Evolutionary conservation across 2,888 invertebrate genomes (phyloP).

Genomic region (Barypeithes pellucidus): DNA sequence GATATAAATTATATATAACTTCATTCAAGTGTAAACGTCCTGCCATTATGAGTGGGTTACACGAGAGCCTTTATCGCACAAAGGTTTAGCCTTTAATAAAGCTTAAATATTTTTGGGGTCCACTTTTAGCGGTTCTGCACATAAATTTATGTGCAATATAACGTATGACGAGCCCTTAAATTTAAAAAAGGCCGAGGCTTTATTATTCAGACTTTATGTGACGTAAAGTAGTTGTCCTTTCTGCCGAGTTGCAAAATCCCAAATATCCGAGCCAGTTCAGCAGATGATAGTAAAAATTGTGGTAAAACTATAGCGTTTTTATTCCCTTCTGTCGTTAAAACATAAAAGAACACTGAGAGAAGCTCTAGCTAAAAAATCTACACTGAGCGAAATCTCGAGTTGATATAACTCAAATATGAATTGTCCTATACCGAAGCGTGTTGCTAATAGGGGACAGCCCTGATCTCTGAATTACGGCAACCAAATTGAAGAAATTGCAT

Average conservation of each 20-base stretch:
- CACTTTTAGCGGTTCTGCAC: constrained; percentile 8
- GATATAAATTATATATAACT: constrained; percentile 32
- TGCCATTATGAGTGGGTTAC: constrained; percentile 16
- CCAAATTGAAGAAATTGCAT: too few species aligned
- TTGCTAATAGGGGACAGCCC: too few species aligned
- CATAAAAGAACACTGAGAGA: too few species aligned
- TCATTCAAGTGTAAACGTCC: constrained; percentile 29
- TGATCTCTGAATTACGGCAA: too few species aligned
- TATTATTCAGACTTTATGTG: constrained; percentile 11
- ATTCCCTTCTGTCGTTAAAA: neutral
- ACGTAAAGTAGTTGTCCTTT: constrained; percentile 12
- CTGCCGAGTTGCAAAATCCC: constrained; percentile 2
- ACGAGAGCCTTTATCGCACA: constrained; percentile 22
- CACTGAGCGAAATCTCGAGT: too few species aligned
- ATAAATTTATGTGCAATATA: constrained; percentile 19
- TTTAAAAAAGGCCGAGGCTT: constrained; percentile 15
- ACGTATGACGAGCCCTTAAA: constrained; percentile 11
- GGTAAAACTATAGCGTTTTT: neutral
- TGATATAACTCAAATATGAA: too few species aligned
- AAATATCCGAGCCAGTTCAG: neutral
- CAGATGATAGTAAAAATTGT: neutral
- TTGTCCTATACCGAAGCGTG: too few species aligned
- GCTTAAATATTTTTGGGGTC: constrained; percentile 20
- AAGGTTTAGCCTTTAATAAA: constrained; percentile 29
- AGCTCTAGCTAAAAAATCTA: too few species aligned